phyloP scores from a whole-genome alignment of 2,113 vertebrate genomes.

The Passer montanus region DNA sequence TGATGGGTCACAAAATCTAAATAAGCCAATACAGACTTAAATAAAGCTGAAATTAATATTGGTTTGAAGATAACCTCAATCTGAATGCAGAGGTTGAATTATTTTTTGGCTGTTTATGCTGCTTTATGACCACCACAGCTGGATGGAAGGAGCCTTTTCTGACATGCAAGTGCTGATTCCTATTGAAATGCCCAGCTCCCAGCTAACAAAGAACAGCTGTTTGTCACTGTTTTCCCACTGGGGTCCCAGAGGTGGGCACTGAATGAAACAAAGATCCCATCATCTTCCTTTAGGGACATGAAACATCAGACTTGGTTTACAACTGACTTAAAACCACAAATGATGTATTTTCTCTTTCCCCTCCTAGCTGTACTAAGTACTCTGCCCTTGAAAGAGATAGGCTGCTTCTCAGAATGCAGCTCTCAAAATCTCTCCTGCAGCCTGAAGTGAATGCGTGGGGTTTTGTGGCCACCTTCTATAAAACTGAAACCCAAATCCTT shows the following conservation, averaged over 20 bases:
- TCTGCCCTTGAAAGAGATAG: background rate
- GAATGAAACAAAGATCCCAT: background rate
- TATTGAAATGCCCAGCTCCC: background rate
- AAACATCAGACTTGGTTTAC: background rate
- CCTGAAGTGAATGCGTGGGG: background rate
- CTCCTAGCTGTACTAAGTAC: background rate
- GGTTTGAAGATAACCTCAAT: background rate
- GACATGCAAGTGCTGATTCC: background rate
- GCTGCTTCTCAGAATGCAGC: background rate
- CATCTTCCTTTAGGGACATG: background rate
- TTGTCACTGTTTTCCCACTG: background rate
- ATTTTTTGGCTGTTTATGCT: background rate
- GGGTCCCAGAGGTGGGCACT: background rate
- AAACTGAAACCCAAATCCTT: background rate
- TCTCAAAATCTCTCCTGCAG: background rate
- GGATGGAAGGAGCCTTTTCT: background rate
- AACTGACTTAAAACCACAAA: background rate
- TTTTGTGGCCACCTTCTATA: background rate
- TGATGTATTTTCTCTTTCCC: background rate
- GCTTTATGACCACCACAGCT: background rate
- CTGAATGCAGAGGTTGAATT: background rate
- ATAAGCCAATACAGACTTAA: constrained; percentile 14
- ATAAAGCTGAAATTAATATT: constrained; percentile 6
- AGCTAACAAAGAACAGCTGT: background rate
- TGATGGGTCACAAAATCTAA: background rate